Conservation (phyloP, 2,797 vertebrate species). For the Diglossa cyanea region DNA sequence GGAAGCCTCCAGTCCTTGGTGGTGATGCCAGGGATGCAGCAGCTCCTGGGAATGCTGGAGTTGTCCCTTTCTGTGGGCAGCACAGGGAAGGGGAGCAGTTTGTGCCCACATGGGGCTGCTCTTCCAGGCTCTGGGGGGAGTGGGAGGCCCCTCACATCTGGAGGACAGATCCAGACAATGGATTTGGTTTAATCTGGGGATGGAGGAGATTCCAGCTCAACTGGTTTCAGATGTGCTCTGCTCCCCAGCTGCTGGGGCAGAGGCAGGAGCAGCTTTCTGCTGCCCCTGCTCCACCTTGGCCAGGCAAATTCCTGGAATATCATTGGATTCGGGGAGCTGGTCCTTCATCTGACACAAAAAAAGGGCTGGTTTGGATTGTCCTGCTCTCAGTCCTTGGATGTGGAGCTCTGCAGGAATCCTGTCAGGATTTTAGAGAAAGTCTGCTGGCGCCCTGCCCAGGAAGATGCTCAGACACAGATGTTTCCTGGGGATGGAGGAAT, state of each 20-base stretch:
- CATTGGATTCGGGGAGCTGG: accelerated
- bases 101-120: not conserved
- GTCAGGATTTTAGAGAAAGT: not conserved
- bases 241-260: not conserved
- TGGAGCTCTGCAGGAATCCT: not conserved
- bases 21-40: not conserved
- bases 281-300: not conserved
- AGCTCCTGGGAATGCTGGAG: not conserved
- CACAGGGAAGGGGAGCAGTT: not conserved
- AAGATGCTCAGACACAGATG: not conserved
- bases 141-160: conserved; percentile 46
- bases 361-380: not conserved
- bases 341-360: not conserved
- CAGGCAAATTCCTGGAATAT: not conserved
- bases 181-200: not conserved
- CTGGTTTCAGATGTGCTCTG: conserved; percentile 20
- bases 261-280: not conserved
- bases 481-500: not conserved
- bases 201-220: conserved; percentile 21
- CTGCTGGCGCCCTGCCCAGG: not conserved
- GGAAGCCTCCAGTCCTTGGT: not conserved
- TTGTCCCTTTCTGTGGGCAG: not conserved
- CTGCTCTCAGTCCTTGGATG: not conserved
- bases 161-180: conserved; percentile 1
- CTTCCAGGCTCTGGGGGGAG: not conserved